A percentile compares a stretch with the other conserved stretches of the same genome.
Conservation (phyloP, 2,888 invertebrate species). For the Tromatobia lineatoria region DNA sequence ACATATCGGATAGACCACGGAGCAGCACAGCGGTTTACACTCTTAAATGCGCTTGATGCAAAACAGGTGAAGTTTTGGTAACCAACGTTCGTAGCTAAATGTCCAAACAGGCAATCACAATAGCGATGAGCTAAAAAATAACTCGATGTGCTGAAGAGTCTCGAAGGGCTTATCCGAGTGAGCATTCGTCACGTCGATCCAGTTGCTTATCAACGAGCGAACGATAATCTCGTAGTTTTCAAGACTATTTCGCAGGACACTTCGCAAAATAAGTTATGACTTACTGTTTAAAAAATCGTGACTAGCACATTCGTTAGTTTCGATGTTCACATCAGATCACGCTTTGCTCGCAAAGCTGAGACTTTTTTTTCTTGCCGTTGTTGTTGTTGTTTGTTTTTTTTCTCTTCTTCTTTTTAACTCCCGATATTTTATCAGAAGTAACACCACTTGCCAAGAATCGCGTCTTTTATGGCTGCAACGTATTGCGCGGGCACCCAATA, state of each 20-base stretch:
- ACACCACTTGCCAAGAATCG: constrained; percentile 95
- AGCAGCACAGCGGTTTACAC: constrained; percentile 26
- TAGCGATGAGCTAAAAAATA: constrained; percentile 33
- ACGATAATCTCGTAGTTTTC: constrained; percentile 24
- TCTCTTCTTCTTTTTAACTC: constrained; percentile 15
- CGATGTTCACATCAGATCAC: constrained; percentile 80
- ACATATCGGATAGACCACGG: constrained; percentile 27
- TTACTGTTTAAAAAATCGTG: constrained; percentile 81
- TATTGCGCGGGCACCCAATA: constrained; percentile 98
- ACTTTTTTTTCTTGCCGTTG: constrained; percentile 22
- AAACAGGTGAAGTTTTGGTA: constrained; percentile 40
- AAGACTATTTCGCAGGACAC: constrained; percentile 48
- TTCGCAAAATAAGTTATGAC: constrained; percentile 80
- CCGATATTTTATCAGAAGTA: constrained; percentile 87
- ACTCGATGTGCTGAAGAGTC: constrained; percentile 19
- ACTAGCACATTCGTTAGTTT: constrained; percentile 82
- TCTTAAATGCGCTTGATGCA: constrained; percentile 34
- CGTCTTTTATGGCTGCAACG: constrained; percentile 95
- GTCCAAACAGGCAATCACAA: constrained; percentile 39
- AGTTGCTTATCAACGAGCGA: constrained; percentile 3
- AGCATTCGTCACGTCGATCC: neutral
- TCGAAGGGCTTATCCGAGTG: constrained; percentile 5
- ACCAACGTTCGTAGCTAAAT: constrained; percentile 47
- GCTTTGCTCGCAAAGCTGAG: constrained; percentile 73
- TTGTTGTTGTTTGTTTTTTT: neutral